Conservation (phyloP, 2,113 vertebrate genomes). For the Zapornia atra region DNA sequence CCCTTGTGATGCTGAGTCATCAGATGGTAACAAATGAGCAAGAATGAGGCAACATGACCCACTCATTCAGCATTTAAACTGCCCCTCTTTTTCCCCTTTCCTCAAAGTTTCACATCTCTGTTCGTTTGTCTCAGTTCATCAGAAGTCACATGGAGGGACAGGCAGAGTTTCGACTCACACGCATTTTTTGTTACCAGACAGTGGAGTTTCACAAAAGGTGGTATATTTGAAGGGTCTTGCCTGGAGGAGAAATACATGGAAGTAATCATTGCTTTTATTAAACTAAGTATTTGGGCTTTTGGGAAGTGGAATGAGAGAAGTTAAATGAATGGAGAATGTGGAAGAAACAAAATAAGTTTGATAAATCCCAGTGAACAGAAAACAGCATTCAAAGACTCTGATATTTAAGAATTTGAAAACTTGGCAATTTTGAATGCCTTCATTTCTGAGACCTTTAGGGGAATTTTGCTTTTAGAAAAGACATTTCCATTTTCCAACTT, state of each 20-base stretch:
- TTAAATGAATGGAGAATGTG: background rate
- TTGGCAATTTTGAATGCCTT: background rate
- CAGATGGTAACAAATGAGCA: background rate
- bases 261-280: background rate
- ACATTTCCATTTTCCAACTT: background rate
- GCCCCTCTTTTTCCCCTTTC: background rate
- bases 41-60: constrained; percentile 6
- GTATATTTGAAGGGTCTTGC: background rate
- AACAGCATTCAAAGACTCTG: background rate
- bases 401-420: background rate
- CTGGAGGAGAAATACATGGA: background rate
- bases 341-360: background rate
- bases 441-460: background rate
- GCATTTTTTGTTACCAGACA: background rate
- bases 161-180: background rate
- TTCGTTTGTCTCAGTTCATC: background rate
- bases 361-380: background rate
- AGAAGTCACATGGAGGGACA: background rate
- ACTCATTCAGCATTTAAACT: background rate
- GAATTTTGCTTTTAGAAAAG: background rate
- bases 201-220: background rate
- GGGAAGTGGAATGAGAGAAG: background rate
- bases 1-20: constrained; percentile 58
- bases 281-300: background rate
- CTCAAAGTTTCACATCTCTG: constrained; percentile 67